A percentile compares a stretch with the other conserved stretches of the same genome.
These are phyloP conservation scores for Spicauda simplicius DNA, from an alignment of 2,888 invertebrate genomes.

Conservation along the genomic window DNA sequence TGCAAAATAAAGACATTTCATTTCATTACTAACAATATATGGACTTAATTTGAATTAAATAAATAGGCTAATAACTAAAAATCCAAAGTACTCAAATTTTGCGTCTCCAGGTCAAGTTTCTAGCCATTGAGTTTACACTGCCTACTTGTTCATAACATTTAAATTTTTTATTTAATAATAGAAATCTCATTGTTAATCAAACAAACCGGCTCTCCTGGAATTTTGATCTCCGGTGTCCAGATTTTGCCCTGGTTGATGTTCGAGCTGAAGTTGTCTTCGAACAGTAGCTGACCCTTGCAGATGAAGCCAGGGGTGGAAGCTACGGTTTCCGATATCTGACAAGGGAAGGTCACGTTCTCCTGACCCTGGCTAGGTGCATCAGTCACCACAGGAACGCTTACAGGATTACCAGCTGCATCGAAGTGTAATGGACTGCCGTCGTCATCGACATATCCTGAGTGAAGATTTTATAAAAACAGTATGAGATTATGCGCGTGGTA, in stretches of 20 bases:
- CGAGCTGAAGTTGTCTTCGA: constrained; percentile 85
- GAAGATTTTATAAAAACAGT: no score
- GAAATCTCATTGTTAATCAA: no score
- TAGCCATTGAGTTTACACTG: no score
- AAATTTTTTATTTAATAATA: no score
- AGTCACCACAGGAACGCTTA: neutral
- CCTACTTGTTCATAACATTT: no score
- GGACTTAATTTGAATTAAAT: no score
- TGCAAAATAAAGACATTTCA: no score
- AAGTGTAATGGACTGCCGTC: constrained; percentile 56
- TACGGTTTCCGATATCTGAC: constrained; percentile 63
- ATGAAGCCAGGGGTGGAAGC: constrained; percentile 66
- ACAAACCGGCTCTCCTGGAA: constrained; percentile 86
- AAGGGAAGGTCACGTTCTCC: constrained; percentile 52
- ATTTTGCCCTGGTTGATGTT: constrained; percentile 69
- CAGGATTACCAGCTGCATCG: constrained; percentile 17
- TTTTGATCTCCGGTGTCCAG: constrained; percentile 85
- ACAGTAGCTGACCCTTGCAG: constrained; percentile 86
- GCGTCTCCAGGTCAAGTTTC: no score
- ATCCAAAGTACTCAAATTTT: no score
- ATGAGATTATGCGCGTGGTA: no score
- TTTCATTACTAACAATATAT: no score
- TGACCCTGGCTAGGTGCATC: neutral
- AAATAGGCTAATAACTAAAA: no score
- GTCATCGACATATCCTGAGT: constrained; percentile 66